Percentiles rank a stretch among this genome's conserved stretches.
These are phyloP conservation scores for Mongoloraphidia duomilia DNA, from an alignment of 2,888 invertebrate genomes.

Conservation along the genomic window DNA sequence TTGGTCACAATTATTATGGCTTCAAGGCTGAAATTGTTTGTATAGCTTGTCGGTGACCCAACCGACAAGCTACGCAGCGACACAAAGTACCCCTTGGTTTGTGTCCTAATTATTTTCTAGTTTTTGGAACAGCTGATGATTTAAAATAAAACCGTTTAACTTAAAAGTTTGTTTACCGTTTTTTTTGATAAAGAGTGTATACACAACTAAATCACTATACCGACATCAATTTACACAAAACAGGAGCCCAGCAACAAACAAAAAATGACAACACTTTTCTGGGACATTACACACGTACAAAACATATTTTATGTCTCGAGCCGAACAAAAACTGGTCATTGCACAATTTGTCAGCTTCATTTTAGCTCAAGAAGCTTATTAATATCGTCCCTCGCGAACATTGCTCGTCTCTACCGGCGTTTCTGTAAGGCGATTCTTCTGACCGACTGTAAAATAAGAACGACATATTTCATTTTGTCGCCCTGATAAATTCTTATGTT, in stretches of 20 bases:
- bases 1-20: too few species aligned
- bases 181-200: background rate
- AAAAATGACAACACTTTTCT: background rate
- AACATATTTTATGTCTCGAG: background rate
- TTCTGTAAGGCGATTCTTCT: slow-evolving; percentile 7
- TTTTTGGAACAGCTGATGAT: too few species aligned
- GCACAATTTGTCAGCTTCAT: background rate
- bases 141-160: too few species aligned
- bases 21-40: too few species aligned
- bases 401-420: background rate
- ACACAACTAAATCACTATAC: background rate
- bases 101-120: too few species aligned
- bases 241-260: background rate
- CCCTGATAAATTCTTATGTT: slow-evolving; percentile 18
- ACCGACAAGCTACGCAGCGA: too few species aligned
- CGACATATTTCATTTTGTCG: slow-evolving; percentile 24
- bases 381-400: background rate
- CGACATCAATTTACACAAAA: background rate
- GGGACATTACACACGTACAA: background rate
- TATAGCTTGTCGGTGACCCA: too few species aligned
- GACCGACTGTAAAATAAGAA: slow-evolving; percentile 16
- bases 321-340: background rate
- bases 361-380: background rate
- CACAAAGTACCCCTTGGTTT: too few species aligned
- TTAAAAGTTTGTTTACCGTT: too few species aligned